Evolutionary conservation across 2,888 invertebrate genomes (phyloP).

Genomic region (Meloe dianella): DNA sequence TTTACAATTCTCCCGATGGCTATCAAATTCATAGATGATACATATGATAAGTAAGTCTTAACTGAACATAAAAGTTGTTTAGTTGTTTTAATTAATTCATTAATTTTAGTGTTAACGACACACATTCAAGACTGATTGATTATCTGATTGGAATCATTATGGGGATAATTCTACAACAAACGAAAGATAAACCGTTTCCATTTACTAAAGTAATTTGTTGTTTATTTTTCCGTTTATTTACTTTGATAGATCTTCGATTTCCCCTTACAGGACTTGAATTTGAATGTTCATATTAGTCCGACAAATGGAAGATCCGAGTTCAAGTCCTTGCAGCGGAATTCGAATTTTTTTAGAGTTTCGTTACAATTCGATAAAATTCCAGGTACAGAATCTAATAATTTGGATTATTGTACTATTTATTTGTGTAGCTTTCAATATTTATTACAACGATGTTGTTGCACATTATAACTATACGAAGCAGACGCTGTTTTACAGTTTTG

Average conservation of each 20-base stretch:
- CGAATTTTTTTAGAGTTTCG: neutral
- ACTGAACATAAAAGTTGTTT: no score
- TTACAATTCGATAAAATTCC: neutral
- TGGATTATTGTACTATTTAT: slow-evolving; percentile 19
- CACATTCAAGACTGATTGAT: slow-evolving; percentile 23
- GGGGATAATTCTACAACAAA: slow-evolving; percentile 20
- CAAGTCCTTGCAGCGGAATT: no score
- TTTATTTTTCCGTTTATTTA: no score
- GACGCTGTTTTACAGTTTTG: slow-evolving; percentile 24
- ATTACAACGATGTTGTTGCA: slow-evolving; percentile 20
- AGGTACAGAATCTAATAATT: slow-evolving; percentile 21
- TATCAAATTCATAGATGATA: slow-evolving; percentile 21
- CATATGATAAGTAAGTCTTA: slow-evolving; percentile 20
- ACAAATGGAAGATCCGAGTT: no score
- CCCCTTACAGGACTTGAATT: no score
- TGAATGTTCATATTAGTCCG: slow-evolving; percentile 19
- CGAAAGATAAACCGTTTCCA: slow-evolving; percentile 18
- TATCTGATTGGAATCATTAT: slow-evolving; percentile 25
- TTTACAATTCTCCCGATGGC: slow-evolving; percentile 19
- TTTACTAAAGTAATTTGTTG: slow-evolving; percentile 17
- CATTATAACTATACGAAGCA: slow-evolving; percentile 21
- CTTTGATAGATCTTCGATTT: no score
- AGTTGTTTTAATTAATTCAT: neutral
- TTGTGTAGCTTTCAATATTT: slow-evolving; percentile 23
- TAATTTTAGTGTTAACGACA: slow-evolving; percentile 24